phyloP scores from a whole-genome alignment of 2,797 vertebrate genomes.

The Prionace glauca region DNA sequence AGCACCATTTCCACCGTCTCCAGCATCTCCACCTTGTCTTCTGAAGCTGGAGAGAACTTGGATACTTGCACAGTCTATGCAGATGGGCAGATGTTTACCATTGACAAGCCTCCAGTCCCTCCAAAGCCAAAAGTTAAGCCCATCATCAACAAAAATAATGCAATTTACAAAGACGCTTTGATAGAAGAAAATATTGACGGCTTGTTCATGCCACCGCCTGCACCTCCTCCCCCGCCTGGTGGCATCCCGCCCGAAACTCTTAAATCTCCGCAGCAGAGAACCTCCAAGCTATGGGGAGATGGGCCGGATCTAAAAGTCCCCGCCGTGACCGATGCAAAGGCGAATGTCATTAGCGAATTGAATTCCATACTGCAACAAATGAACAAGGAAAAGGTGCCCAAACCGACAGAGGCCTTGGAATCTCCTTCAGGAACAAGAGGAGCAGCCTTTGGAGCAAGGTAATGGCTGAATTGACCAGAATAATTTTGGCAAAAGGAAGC shows the following conservation, averaged over 20 bases:
- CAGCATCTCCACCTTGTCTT: conserved; percentile 92
- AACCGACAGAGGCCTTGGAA: conserved; percentile 76
- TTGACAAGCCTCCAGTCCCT: conserved; percentile 89
- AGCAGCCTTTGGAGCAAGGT: conserved; percentile 77
- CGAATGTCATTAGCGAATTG: conserved; percentile 89
- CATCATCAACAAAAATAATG: conserved; percentile 80
- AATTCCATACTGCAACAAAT: conserved; percentile 96
- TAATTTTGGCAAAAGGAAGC: neutral
- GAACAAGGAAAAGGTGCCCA: conserved; percentile 80
- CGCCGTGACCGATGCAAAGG: conserved; percentile 82
- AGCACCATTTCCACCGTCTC: conserved; percentile 91
- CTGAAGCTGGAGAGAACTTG: conserved; percentile 79
- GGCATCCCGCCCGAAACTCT: conserved; percentile 59
- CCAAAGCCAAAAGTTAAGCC: conserved; percentile 95
- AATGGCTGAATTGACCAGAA: conserved; percentile 43
- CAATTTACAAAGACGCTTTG: conserved; percentile 80
- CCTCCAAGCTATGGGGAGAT: conserved; percentile 91
- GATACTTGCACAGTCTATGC: conserved; percentile 86
- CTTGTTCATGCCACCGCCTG: conserved; percentile 70
- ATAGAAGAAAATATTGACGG: conserved; percentile 79
- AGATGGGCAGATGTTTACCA: conserved; percentile 81
- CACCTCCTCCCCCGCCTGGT: conserved; percentile 62
- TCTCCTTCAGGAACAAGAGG: conserved; percentile 71
- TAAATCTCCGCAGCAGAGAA: conserved; percentile 76
- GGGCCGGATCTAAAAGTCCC: conserved; percentile 76